Evolutionary conservation across 1,140 invertebrate species (phyloP).

Genomic region (Tetraneura akinire): DNA sequence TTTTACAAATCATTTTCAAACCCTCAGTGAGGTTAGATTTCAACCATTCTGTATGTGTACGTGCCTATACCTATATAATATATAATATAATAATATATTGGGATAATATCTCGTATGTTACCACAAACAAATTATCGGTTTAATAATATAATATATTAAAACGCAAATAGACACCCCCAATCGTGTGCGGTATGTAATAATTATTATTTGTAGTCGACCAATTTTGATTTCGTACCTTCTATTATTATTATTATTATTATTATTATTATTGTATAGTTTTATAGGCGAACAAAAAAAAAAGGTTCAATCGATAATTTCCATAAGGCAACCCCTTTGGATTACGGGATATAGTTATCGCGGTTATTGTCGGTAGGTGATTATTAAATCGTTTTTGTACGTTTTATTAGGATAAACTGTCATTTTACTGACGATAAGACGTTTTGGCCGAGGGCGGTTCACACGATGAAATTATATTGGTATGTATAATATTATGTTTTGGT

Average conservation of each 20-base stretch:
- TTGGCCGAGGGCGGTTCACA: conserved; percentile 32
- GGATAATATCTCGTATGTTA: not conserved
- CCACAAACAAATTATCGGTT: not conserved
- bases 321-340: not conserved
- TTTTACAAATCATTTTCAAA: too few species aligned
- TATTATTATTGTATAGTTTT: not conserved
- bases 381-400: conserved; percentile 33
- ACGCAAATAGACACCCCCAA: conserved; percentile 3
- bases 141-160: too few species aligned
- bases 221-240: not conserved
- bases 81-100: too few species aligned
- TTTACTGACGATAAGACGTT: not conserved
- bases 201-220: conserved; percentile 28
- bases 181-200: conserved; percentile 13
- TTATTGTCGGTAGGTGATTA: conserved; percentile 39
- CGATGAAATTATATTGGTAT: conserved; percentile 38
- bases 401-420: conserved; percentile 34
- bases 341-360: not conserved
- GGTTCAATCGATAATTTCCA: not conserved
- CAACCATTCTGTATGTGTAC: not conserved
- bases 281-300: not conserved
- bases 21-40: too few species aligned
- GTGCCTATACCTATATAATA: too few species aligned
- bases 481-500: not conserved
- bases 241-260: too few species aligned